Base-by-base conservation (phyloP, 2,797 vertebrate species). In the Falco novaeseelandiae region DNA sequence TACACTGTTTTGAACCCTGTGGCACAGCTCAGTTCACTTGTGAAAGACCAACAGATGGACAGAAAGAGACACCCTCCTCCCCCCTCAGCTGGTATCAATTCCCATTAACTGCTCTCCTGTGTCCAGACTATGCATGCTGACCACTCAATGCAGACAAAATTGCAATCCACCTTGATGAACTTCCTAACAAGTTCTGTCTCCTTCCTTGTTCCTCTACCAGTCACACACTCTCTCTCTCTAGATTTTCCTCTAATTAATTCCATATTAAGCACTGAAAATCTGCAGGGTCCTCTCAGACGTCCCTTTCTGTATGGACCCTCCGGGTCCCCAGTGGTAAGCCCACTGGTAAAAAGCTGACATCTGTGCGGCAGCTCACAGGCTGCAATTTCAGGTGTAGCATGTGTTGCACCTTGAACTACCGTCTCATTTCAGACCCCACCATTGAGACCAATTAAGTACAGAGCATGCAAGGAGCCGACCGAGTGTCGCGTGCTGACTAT, bases 321-420 rank as follows among this genome's bases (percentile, higher is more conserved):
- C 25, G 66, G 87, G 96, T 97, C 95, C 94, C 91, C 90, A 87
- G 87, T 79, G 89, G 87, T 96, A 96, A 96, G 95, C 91, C 83
- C 83, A 49, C 74, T 92, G 83, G 96, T 97, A 97, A 97, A 97
- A 97, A 92, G 81, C 92, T 79, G 98, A 99, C 99, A 99, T 99
- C 99, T 99, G 99, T 98, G 98, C 98, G 23, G 91, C 97, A 95
- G 94, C 98, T 97, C 84, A 84, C 72, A 97, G 98, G 96, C 97
- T 97, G 97, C 97, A 98, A 98, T 98, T 97, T 98, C 99, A 99
- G 99, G 99, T 99, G 97, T 80, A 89, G 96, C 98, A 98, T 98
- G 98, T 98, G 98, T 98, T 97, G 98, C 98, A 99, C 99, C 99
- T 99, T 98, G 98, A 99, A 98, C 97, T 97, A 97, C 97, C 78